Evolutionary conservation across 2,113 vertebrate species (phyloP).

Genomic region (Pelmatolapia mariae): DNA sequence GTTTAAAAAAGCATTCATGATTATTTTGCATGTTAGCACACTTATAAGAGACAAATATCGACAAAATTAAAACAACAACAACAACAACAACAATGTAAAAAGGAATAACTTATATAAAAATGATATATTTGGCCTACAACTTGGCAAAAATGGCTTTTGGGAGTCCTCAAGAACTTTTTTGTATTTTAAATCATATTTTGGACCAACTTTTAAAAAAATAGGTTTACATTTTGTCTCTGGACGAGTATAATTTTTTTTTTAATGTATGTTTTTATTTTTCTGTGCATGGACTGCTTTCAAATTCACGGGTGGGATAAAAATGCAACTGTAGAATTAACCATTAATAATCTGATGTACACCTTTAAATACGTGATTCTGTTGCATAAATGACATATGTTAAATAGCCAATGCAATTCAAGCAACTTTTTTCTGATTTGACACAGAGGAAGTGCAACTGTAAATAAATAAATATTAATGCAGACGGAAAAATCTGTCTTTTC

Average conservation of each 20-base stretch:
- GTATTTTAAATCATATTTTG: background rate
- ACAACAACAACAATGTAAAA: background rate
- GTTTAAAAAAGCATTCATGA: background rate
- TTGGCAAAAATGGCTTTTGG: background rate
- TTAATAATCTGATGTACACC: background rate
- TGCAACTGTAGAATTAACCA: background rate
- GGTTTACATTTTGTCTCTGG: background rate
- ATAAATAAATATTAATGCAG: background rate
- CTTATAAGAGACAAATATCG: background rate
- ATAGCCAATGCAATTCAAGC: background rate
- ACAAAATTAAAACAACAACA: background rate
- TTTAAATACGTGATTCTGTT: background rate
- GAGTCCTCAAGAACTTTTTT: background rate
- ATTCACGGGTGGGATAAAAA: rapidly evolving
- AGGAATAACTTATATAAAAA: background rate
- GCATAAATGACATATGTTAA: background rate
- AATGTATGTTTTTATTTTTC: background rate
- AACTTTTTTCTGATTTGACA: background rate
- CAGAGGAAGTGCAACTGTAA: background rate
- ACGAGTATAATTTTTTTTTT: rapidly evolving
- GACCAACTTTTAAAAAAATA: background rate
- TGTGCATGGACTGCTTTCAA: background rate
- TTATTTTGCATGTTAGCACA: background rate
- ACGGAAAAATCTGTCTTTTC: rapidly evolving
- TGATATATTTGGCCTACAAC: rapidly evolving